Percentiles rank a stretch among this genome's conserved stretches.
phyloP scores from a whole-genome alignment of 2,113 vertebrate species.

The Proteles cristata region DNA sequence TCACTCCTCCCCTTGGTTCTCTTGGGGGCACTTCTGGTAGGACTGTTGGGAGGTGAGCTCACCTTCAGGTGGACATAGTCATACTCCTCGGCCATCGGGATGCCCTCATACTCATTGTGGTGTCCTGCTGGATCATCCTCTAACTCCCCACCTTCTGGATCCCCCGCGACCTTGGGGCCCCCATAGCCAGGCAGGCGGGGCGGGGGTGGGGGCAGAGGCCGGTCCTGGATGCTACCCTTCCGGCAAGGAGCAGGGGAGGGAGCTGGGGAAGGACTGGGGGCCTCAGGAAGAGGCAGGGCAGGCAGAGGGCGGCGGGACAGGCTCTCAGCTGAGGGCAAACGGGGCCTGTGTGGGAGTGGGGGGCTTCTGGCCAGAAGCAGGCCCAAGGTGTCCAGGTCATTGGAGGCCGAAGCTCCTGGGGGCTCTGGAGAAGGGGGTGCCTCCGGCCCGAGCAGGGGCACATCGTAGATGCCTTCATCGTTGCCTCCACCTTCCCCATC shows the following conservation, averaged over 20 bases:
- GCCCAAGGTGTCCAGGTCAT: constrained; percentile 71
- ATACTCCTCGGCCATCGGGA: constrained; percentile 84
- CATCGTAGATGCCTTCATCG: constrained; percentile 92
- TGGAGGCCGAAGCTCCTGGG: constrained; percentile 50
- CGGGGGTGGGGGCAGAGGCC: constrained; percentile 92
- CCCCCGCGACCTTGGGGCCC: constrained; percentile 62
- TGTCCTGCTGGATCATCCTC: constrained; percentile 80
- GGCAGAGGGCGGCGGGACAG: constrained; percentile 92
- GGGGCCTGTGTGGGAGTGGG: constrained; percentile 86
- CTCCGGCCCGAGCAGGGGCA: constrained; percentile 87
- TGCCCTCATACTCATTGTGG: constrained; percentile 93
- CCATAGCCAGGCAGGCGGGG: constrained; percentile 83
- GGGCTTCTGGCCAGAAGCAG: constrained; percentile 69
- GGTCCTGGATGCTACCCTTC: constrained; percentile 94
- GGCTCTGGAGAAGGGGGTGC: constrained; percentile 63
- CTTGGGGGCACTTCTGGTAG: background rate
- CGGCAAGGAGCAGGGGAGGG: constrained; percentile 88
- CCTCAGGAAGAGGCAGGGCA: constrained; percentile 88
- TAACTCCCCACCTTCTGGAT: constrained; percentile 53
- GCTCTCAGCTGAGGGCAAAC: constrained; percentile 92
- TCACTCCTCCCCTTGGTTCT: no score
- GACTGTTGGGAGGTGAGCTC: background rate
- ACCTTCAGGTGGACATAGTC: constrained; percentile 86
- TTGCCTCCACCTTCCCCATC: constrained; percentile 63
- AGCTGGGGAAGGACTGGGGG: constrained; percentile 83